Conservation (phyloP, 2,888 invertebrate genomes). For the Idaea biselata region DNA sequence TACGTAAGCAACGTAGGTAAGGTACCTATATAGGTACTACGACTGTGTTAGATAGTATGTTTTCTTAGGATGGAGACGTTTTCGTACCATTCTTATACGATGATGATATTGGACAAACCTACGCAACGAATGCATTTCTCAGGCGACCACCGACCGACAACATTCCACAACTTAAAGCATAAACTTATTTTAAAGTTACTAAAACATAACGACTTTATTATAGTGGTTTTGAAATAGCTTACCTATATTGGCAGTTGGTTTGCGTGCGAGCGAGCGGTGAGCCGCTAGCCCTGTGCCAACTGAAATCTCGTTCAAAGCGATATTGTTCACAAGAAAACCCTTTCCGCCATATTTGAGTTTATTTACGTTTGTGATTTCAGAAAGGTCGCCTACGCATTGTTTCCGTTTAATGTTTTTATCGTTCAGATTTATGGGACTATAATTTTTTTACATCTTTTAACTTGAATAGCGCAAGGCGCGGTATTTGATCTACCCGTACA, state of each 20-base stretch:
- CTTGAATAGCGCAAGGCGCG: neutral
- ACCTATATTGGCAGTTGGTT: neutral
- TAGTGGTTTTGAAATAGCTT: neutral
- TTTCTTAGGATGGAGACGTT: neutral
- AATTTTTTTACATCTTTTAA: constrained; percentile 30
- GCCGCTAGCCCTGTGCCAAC: neutral
- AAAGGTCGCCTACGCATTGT: constrained; percentile 53
- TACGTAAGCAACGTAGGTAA: too few relatives aligned
- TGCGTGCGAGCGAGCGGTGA: neutral
- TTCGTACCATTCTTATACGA: constrained; percentile 25
- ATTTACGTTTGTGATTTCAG: constrained; percentile 42
- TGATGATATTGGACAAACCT: neutral
- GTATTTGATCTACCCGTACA: neutral
- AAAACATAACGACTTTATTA: neutral
- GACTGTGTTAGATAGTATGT: too few relatives aligned
- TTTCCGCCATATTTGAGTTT: constrained; percentile 57
- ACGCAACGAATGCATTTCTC: neutral
- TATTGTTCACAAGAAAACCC: constrained; percentile 50
- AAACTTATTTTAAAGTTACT: neutral
- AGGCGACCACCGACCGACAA: neutral
- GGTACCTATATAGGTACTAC: too few relatives aligned
- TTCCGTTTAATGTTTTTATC: constrained; percentile 35
- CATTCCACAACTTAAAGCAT: constrained; percentile 11
- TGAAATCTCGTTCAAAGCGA: constrained; percentile 32
- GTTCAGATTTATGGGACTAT: constrained; percentile 33